phyloP scores from a whole-genome alignment of 2,888 invertebrate species.

The Disparrhopalites patrizii region DNA sequence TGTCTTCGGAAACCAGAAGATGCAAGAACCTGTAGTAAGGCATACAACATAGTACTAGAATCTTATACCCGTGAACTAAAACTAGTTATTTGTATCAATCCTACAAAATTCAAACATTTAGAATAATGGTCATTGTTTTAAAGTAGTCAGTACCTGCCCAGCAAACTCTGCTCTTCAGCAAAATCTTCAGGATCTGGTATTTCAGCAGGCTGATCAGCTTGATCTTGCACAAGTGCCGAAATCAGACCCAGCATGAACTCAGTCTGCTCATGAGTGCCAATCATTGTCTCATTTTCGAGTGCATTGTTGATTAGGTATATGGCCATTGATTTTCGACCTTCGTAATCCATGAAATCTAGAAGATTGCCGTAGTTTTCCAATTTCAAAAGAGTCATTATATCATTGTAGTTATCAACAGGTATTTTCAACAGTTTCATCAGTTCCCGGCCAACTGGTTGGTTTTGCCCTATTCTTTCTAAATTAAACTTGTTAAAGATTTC shows the following conservation, averaged over 20 bases:
- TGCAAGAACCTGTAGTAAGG: conserved; percentile 65
- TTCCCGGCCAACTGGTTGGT: conserved; percentile 84
- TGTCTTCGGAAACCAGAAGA: conserved; percentile 71
- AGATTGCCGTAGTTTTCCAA: conserved; percentile 82
- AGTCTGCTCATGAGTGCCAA: conserved; percentile 81
- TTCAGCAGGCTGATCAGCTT: conserved; percentile 66
- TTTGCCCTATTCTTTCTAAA: conserved; percentile 72
- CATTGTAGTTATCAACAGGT: conserved; percentile 91
- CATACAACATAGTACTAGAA: not conserved
- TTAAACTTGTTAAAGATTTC: conserved; percentile 85
- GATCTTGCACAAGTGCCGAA: conserved; percentile 80
- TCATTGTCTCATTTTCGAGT: conserved; percentile 79
- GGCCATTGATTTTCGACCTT: conserved; percentile 78
- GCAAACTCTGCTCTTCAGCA: conserved; percentile 88
- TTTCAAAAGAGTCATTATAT: conserved; percentile 79
- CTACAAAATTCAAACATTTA: too few species aligned
- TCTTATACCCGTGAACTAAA: not conserved
- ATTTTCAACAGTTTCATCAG: conserved; percentile 87
- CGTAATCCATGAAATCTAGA: conserved; percentile 81
- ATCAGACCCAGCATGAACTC: conserved; percentile 60
- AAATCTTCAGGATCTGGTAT: conserved; percentile 87
- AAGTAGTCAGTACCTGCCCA: conserved; percentile 83
- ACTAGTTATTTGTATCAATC: too few species aligned
- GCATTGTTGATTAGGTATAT: conserved; percentile 85
- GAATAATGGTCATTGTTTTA: too few species aligned